These are phyloP conservation scores for Phylloscopus collybita DNA, from an alignment of 2,797 vertebrate genomes.

Conservation along the genomic window DNA sequence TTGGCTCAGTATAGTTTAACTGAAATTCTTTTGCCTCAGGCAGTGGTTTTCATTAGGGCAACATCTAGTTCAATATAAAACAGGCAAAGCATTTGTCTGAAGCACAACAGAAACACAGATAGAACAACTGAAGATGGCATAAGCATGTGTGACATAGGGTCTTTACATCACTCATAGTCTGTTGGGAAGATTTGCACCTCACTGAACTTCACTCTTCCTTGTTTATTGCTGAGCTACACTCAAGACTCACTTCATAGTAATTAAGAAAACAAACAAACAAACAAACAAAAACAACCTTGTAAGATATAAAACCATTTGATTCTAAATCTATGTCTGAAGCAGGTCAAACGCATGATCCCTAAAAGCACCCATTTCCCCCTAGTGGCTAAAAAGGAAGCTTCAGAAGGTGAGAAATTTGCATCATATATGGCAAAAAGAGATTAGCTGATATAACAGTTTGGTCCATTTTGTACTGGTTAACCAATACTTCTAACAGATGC, in stretches of 20 bases:
- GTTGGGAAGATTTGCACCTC: not conserved
- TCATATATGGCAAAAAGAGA: fast-evolving
- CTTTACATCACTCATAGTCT: not conserved
- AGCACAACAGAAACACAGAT: not conserved
- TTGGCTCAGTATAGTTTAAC: not conserved
- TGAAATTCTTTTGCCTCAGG: not conserved
- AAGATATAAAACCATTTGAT: not conserved
- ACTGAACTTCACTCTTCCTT: not conserved
- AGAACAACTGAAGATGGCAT: not conserved
- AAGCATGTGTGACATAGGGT: not conserved
- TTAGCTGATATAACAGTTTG: not conserved
- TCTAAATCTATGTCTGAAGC: not conserved
- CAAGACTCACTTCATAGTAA: not conserved
- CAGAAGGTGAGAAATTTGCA: not conserved
- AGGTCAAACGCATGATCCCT: not conserved
- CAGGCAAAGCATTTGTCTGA: not conserved
- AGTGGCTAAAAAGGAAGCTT: not conserved
- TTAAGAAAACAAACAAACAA: not conserved
- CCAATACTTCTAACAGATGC: not conserved
- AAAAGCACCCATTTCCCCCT: not conserved
- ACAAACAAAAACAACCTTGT: not conserved
- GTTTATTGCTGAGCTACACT: not conserved
- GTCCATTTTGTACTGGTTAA: not conserved
- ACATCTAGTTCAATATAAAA: not conserved
- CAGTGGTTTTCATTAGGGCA: not conserved